Conservation (phyloP, 2,797 vertebrate genomes). For the Poeciliopsis presidionis region DNA sequence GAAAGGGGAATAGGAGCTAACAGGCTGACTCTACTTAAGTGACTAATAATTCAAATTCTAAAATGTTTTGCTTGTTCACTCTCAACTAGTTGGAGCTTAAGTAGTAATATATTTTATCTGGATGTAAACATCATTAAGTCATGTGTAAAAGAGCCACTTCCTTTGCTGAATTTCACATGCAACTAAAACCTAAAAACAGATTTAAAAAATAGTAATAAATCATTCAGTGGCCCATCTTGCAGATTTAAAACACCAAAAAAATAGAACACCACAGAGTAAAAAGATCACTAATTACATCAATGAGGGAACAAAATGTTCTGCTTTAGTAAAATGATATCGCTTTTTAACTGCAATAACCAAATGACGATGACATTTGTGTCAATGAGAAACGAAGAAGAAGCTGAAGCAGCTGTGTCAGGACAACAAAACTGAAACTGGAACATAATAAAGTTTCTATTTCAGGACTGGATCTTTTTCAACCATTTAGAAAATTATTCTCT, state of each 20-base stretch:
- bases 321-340: background rate
- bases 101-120: background rate
- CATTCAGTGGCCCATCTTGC: background rate
- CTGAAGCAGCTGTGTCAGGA: background rate
- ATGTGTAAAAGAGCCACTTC: background rate
- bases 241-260: constrained; percentile 5
- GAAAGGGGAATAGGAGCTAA: background rate
- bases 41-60: background rate
- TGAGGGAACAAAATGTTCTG: background rate
- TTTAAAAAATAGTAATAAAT: background rate
- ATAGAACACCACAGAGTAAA: background rate
- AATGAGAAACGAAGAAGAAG: background rate
- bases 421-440: background rate
- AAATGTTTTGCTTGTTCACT: background rate
- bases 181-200: background rate
- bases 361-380: background rate
- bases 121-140: background rate
- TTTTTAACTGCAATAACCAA: background rate
- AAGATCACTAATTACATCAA: background rate
- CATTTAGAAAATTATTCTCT: background rate
- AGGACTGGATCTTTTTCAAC: background rate
- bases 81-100: background rate
- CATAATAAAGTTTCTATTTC: background rate
- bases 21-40: background rate
- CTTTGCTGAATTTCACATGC: background rate